Base-by-base conservation (phyloP, 2,797 vertebrate genomes). In the Cetoscarus ocellatus region DNA sequence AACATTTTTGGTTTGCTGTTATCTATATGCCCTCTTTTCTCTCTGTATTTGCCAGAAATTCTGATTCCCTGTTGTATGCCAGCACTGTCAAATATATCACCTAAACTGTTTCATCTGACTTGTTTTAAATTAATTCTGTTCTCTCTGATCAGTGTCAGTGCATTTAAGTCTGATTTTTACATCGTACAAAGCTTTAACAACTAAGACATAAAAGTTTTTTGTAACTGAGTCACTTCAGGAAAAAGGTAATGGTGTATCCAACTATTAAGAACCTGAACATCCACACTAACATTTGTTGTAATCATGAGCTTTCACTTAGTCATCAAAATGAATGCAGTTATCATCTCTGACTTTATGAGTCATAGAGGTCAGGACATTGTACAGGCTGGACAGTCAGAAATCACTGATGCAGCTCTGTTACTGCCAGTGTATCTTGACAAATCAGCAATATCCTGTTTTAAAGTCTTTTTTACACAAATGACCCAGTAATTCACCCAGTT, bases 1-100 rank as follows among this genome's bases (percentile, higher is more conserved):
- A 27, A 27, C 27, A 27, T 27, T 27, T 27, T 27, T 27, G 27
- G 27, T 27, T 27, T 2, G 27, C 27, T 27, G 2, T 27, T 4
- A 27, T 27, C 27, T 27, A 27, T 4, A 27, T 27, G 27, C 27
- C 27, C 27, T 27, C 2, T 27, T 27, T 27, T 27, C 2, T 27
- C 27, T 27, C 27, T 27, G 27, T 4, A 27, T 27, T 27, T 27
- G 4, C 4, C 4, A 27, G 27, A 27, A 27, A 27, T 27, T 2
- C 4, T 27, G 27, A 27, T 27, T 27, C 27, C 27, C 27, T 27
- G 27, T 27, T 27, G 15, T 40, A 17, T 44, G 63, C 52, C 34
- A 40, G 40, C 39, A 40, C 45, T 56, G 51, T 36, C 38, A 52
- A 64, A 39, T 68, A 13, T 10, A 59, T 19, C 13, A 48, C 12